These are phyloP conservation scores for Oriolus oriolus DNA, from an alignment of 2,113 vertebrate species.

Conservation along the genomic window DNA sequence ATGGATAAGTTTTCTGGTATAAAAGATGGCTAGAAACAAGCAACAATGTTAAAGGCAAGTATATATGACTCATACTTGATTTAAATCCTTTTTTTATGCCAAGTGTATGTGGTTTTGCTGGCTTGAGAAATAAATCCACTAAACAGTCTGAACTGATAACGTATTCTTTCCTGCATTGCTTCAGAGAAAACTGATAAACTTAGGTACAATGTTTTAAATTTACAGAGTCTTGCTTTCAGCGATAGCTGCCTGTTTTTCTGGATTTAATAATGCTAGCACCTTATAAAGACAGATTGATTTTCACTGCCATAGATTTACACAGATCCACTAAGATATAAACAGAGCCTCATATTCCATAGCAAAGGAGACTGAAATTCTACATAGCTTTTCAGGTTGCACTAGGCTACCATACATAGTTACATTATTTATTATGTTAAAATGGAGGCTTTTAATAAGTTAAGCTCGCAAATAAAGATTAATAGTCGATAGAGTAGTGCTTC, in stretches of 20 bases:
- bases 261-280: not conserved
- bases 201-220: not conserved
- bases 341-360: not conserved
- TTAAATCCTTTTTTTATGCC: not conserved
- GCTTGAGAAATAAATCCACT: not conserved
- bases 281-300: not conserved
- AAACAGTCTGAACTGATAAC: not conserved
- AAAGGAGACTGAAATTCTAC: not conserved
- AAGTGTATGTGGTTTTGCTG: constrained; percentile 6
- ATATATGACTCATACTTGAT: not conserved
- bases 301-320: not conserved
- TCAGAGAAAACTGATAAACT: not conserved
- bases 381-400: not conserved
- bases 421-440: constrained; percentile 2
- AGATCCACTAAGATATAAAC: not conserved
- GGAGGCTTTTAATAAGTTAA: not conserved
- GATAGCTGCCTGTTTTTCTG: not conserved
- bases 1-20: not conserved
- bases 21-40: not conserved
- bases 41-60: not conserved
- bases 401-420: not conserved
- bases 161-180: not conserved
- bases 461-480: constrained; percentile 9
- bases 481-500: not conserved
- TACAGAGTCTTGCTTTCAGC: not conserved